phyloP scores from a whole-genome alignment of 2,797 vertebrate genomes.

The Poecilia wingei region DNA sequence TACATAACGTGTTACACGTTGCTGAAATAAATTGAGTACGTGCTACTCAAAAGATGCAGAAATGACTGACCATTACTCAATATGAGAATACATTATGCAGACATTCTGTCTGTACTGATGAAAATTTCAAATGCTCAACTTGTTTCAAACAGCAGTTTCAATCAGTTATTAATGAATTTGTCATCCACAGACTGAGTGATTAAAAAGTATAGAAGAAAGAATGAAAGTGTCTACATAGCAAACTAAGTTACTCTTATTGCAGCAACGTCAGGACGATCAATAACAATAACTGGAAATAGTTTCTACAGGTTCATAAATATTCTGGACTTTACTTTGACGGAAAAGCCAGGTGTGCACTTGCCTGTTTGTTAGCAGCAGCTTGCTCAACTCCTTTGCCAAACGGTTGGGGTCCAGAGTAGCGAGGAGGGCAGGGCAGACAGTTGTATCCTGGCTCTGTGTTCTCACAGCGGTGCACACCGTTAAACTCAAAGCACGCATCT shows the following conservation, averaged over 20 bases:
- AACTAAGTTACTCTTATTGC: neutral
- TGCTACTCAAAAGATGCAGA: neutral
- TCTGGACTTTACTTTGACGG: neutral
- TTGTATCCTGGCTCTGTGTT: constrained; percentile 97
- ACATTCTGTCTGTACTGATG: neutral
- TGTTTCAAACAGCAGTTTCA: neutral
- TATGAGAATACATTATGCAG: neutral
- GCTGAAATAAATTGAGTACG: neutral
- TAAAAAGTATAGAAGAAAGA: neutral
- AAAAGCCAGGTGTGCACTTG: constrained; percentile 48
- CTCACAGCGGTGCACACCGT: constrained; percentile 92
- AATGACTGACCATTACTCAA: neutral
- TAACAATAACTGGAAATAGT: neutral
- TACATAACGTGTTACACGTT: neutral
- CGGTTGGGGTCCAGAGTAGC: constrained; percentile 91
- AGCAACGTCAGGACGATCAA: neutral
- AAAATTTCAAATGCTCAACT: neutral
- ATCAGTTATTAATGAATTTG: neutral
- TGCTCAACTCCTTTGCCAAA: constrained; percentile 90
- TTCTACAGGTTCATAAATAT: neutral
- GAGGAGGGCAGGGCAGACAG: constrained; percentile 93
- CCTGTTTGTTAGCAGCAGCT: constrained; percentile 92
- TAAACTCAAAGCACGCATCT: constrained; percentile 92
- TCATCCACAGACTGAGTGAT: neutral
- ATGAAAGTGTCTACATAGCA: neutral